These are phyloP conservation scores for Cataglyphis rosenhaueri DNA, from an alignment of 2,888 invertebrate genomes.

Conservation along the genomic window DNA sequence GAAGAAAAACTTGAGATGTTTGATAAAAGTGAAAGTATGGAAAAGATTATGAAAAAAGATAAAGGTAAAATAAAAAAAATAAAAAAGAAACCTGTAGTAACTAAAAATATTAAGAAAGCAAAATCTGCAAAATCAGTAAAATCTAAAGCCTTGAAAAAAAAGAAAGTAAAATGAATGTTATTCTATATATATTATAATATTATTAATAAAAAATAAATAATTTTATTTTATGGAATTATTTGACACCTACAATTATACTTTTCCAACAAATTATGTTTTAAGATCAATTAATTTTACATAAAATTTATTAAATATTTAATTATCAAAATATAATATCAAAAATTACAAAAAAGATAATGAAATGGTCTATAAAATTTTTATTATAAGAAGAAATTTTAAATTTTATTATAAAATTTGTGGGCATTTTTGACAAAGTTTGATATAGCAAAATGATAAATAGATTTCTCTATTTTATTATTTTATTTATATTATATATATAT, in stretches of 20 bases:
- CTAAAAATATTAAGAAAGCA: slow-evolving; percentile 61
- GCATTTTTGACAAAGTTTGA: slow-evolving; percentile 54
- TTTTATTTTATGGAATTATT: not conserved
- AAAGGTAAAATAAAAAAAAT: slow-evolving; percentile 54
- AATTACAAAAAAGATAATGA: not conserved
- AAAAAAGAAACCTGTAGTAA: slow-evolving; percentile 78
- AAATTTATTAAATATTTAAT: not conserved
- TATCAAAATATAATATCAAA: not conserved
- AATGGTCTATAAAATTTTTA: not conserved
- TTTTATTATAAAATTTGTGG: not conserved
- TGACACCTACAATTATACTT: not conserved
- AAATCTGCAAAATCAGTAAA: slow-evolving; percentile 48
- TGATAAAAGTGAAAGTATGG: slow-evolving; percentile 23
- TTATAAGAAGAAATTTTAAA: not conserved
- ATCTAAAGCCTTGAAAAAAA: slow-evolving; percentile 30
- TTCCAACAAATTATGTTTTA: not conserved
- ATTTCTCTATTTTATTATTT: slow-evolving; percentile 12
- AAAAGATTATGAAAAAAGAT: slow-evolving; percentile 61
- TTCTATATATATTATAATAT: slow-evolving; percentile 31
- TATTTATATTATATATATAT: slow-evolving; percentile 1
- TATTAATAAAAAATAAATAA: slow-evolving; percentile 60
- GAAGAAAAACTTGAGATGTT: slow-evolving; percentile 68
- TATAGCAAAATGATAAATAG: not conserved
- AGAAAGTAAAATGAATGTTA: slow-evolving; percentile 37
- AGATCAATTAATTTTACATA: not conserved